These are phyloP conservation scores for Elymnias hypermnestra DNA, from an alignment of 1,140 invertebrate genomes.

Conservation along the genomic window DNA sequence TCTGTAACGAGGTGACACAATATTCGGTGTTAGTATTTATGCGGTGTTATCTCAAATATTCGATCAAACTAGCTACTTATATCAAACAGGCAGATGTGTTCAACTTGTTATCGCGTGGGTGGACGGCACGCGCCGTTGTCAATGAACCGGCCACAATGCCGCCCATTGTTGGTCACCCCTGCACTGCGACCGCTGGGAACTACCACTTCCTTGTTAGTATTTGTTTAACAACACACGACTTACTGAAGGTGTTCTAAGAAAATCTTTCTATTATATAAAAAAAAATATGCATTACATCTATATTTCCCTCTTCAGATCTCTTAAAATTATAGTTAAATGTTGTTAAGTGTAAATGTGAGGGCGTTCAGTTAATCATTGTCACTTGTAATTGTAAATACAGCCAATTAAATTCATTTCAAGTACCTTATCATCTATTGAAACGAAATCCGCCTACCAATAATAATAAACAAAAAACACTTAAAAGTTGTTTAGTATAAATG, in stretches of 20 bases:
- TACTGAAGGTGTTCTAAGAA: background rate
- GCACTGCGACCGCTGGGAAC: slow-evolving; percentile 37
- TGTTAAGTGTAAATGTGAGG: too few relatives aligned
- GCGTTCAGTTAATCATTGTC: too few relatives aligned
- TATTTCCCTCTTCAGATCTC: too few relatives aligned
- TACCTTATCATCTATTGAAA: too few relatives aligned
- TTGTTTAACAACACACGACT: slow-evolving; percentile 14
- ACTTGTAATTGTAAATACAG: too few relatives aligned
- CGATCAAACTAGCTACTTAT: slow-evolving; percentile 40
- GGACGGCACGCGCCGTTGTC: slow-evolving; percentile 54
- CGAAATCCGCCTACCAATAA: too few relatives aligned
- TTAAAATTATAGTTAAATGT: too few relatives aligned
- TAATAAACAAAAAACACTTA: too few relatives aligned
- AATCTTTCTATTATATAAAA: too few relatives aligned
- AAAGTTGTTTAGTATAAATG: too few relatives aligned
- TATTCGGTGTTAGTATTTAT: slow-evolving; percentile 15
- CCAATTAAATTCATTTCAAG: too few relatives aligned
- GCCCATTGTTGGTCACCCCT: slow-evolving; percentile 58
- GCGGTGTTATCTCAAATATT: slow-evolving; percentile 25
- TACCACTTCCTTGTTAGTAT: slow-evolving; percentile 61
- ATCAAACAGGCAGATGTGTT: slow-evolving; percentile 64
- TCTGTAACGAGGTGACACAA: slow-evolving; percentile 21
- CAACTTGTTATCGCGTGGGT: slow-evolving; percentile 72
- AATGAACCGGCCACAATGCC: slow-evolving; percentile 58
- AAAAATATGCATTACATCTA: too few relatives aligned